Evolutionary conservation across 64 coral and sea anemone genomes (phyloP).

Genomic region (Porites australiensis): DNA sequence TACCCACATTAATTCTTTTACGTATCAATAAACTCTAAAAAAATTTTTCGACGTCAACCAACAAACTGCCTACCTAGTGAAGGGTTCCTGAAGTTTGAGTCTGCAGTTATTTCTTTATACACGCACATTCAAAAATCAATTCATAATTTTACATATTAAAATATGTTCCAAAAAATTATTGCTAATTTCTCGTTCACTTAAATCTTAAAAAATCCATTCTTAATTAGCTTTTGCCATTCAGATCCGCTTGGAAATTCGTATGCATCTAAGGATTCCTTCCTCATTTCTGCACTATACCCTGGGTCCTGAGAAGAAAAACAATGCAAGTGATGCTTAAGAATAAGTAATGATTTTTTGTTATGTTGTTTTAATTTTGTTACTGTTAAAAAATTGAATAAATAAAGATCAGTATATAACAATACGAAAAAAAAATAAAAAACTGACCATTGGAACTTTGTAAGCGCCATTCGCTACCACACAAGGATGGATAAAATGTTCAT

Average conservation of each 20-base stretch:
- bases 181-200: background rate
- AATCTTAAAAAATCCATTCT: slow-evolving; percentile 32
- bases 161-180: background rate
- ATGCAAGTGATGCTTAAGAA: background rate
- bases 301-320: slow-evolving; percentile 66
- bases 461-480: slow-evolving; percentile 69
- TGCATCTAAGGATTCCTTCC: slow-evolving; percentile 62
- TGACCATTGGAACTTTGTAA: slow-evolving; percentile 86
- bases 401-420: no score
- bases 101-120: background rate
- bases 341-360: background rate
- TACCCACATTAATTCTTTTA: no score
- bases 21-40: no score
- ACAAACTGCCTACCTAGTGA: no score
- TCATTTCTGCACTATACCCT: slow-evolving; percentile 93
- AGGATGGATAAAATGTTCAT: slow-evolving; percentile 94
- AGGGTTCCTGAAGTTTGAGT: no score
- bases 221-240: slow-evolving; percentile 75
- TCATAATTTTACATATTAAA: background rate
- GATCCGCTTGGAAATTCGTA: slow-evolving; percentile 83
- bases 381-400: no score
- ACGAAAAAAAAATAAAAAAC: no score
- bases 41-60: no score
- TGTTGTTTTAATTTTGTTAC: background rate
- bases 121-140: background rate